Percentiles rank a stretch among this genome's conserved stretches.
Evolutionary conservation across 2,888 invertebrate genomes (phyloP).

Genomic region (Pteria penguin): DNA sequence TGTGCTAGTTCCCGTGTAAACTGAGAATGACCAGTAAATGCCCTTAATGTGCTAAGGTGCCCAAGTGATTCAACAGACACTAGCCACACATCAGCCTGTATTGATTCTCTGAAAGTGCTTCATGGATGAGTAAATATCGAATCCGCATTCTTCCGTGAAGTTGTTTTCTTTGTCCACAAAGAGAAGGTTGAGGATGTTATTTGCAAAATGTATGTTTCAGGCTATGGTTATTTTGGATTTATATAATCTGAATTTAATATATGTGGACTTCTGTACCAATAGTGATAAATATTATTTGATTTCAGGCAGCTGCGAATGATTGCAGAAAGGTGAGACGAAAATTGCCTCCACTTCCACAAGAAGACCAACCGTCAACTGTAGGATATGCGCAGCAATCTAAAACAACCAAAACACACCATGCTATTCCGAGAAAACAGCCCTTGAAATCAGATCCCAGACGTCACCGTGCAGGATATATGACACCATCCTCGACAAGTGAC

Average conservation of each 20-base stretch:
- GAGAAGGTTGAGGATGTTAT: background rate
- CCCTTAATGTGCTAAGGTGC: background rate
- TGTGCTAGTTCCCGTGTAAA: no score
- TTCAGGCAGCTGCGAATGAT: slow-evolving; percentile 43
- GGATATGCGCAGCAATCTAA: slow-evolving; percentile 47
- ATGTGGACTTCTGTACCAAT: no score
- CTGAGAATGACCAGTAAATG: no score
- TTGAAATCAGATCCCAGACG: slow-evolving; percentile 27
- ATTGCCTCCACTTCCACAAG: slow-evolving; percentile 71
- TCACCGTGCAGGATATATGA: slow-evolving; percentile 45
- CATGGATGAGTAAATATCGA: background rate
- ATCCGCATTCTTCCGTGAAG: background rate
- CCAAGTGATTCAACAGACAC: background rate
- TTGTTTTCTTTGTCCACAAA: no score
- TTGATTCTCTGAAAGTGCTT: background rate
- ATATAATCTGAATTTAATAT: background rate
- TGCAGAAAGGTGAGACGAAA: slow-evolving; percentile 68
- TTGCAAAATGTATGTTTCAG: background rate
- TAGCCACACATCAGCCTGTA: background rate
- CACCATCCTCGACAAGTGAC: slow-evolving; percentile 62
- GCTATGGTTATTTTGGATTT: background rate
- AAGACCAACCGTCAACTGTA: slow-evolving; percentile 59
- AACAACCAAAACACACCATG: slow-evolving; percentile 38
- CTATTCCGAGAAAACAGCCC: slow-evolving; percentile 33
- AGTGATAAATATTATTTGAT: no score